Evolutionary conservation across 92 coral and sea anemone species (phyloP).

Genomic region (Parazoanthus darwini): DNA sequence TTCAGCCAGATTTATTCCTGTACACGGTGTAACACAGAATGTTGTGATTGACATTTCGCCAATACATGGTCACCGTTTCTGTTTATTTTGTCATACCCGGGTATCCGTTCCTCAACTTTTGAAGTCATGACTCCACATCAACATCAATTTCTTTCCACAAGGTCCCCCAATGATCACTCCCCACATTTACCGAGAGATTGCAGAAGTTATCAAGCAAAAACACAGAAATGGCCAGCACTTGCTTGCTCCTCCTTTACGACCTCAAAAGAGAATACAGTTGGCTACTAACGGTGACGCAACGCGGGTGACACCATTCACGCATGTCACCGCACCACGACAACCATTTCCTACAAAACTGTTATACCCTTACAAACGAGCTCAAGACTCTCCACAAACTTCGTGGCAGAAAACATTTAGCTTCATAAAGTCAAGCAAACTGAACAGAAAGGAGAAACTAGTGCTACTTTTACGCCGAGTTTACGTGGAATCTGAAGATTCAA

Average conservation of each 20-base stretch:
- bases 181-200: conserved; percentile 21
- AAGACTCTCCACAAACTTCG: not conserved
- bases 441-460: conserved; percentile 32
- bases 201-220: conserved; percentile 19
- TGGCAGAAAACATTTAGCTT: conserved; percentile 31
- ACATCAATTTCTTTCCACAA: conserved; percentile 6
- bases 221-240: conserved; percentile 8
- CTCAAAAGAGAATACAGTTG: not conserved
- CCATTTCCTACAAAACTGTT: not conserved
- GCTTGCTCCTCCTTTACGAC: not conserved
- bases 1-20: not conserved
- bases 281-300: not conserved
- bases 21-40: no score
- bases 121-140: not conserved
- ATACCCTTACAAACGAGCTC: not conserved
- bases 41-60: no score
- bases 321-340: not conserved
- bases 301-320: not conserved
- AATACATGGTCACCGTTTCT: no score
- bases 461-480: conserved; percentile 21
- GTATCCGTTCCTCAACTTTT: not conserved
- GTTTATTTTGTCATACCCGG: not conserved
- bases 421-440: not conserved
- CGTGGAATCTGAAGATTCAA: conserved; percentile 20
- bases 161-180: conserved; percentile 35